phyloP scores from a whole-genome alignment of 2,888 invertebrate genomes.

The Copidosoma aretas region DNA sequence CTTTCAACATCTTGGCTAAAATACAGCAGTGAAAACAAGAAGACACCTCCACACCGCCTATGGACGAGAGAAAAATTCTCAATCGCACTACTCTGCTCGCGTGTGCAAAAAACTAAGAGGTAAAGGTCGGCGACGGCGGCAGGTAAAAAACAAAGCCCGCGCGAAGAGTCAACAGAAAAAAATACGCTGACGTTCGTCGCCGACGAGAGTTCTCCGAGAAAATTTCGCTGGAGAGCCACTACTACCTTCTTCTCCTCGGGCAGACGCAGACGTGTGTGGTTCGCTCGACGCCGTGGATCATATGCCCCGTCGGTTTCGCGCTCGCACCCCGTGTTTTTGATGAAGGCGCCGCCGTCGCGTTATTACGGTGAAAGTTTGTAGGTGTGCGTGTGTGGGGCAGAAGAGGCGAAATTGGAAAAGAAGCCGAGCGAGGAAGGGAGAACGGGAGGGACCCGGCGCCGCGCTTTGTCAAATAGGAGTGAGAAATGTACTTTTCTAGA shows the following conservation, averaged over 20 bases:
- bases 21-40: no score
- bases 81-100: no score
- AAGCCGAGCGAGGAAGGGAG: background rate
- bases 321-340: conserved; percentile 17
- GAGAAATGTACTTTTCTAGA: background rate
- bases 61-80: no score
- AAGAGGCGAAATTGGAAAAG: conserved; percentile 5
- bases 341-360: background rate
- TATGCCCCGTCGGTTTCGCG: conserved; percentile 19
- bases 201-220: conserved; percentile 21
- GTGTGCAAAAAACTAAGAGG: no score
- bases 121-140: background rate
- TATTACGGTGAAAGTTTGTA: no score
- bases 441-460: no score
- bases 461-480: background rate
- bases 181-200: background rate
- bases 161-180: conserved; percentile 25
- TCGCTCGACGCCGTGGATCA: background rate
- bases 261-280: background rate
- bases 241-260: background rate
- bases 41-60: no score
- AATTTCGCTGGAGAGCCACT: background rate
- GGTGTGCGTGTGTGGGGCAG: background rate
- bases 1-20: no score
- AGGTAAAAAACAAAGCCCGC: conserved; percentile 18